Evolutionary conservation across 2,113 vertebrate genomes (phyloP).

Genomic region (Xenopus laevis): DNA sequence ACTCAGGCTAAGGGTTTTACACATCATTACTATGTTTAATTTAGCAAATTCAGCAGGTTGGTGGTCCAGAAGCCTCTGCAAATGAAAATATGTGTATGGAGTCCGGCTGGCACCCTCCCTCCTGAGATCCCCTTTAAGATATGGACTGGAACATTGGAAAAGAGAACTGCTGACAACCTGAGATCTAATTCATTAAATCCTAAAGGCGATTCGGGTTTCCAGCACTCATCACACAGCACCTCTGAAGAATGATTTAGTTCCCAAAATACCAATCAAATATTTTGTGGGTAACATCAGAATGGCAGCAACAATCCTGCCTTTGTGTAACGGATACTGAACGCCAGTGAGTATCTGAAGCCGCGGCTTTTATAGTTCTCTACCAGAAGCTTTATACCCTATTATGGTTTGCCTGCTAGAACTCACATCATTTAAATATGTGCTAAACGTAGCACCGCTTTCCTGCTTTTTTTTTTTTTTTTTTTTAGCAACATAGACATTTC

Average conservation of each 20-base stretch:
- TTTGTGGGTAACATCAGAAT: conserved; percentile 26
- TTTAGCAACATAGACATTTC: background rate
- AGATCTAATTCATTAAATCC: no score
- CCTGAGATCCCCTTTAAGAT: no score
- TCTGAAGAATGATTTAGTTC: conserved; percentile 34
- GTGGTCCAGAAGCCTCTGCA: no score
- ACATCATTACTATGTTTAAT: background rate
- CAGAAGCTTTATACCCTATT: conserved; percentile 18
- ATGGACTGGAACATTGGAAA: no score
- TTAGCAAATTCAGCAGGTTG: no score
- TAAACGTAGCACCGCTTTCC: background rate
- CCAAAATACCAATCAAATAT: conserved; percentile 33
- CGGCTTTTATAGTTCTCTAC: background rate
- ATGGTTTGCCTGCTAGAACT: background rate
- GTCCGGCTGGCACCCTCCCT: no score
- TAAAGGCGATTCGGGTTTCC: conserved; percentile 3
- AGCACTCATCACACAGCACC: conserved; percentile 9
- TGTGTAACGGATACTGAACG: conserved; percentile 24
- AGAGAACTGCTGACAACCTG: no score
- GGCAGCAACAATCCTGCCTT: conserved; percentile 17
- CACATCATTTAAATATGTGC: background rate
- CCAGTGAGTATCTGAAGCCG: conserved; percentile 1
- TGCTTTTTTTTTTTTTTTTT: background rate
- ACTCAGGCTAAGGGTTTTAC: background rate
- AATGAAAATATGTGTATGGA: no score